These are phyloP conservation scores for Cephus rjabovi DNA, from an alignment of 2,888 invertebrate species.

Conservation along the genomic window DNA sequence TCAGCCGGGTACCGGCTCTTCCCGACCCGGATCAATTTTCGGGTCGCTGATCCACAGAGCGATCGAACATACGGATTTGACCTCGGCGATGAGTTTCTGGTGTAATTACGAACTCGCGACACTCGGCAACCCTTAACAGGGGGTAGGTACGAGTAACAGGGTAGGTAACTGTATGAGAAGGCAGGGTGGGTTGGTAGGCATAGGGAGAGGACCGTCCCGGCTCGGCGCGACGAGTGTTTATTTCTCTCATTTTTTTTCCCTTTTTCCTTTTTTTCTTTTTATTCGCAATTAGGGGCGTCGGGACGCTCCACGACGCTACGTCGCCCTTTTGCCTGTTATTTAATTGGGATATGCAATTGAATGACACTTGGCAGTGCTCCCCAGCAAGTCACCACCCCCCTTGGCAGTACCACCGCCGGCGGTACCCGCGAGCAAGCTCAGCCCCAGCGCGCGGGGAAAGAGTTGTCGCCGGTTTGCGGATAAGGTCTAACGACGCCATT, in stretches of 20 bases:
- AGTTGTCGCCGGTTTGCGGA: conserved; percentile 46
- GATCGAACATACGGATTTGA: neutral
- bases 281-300: conserved; percentile 63
- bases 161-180: neutral
- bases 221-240: conserved; percentile 44
- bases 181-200: neutral
- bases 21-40: neutral
- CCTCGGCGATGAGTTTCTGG: neutral
- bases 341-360: conserved; percentile 66
- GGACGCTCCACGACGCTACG: conserved; percentile 61
- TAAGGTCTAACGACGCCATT: conserved; percentile 52
- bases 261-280: conserved; percentile 26
- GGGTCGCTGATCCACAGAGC: neutral
- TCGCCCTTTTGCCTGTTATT: conserved; percentile 67
- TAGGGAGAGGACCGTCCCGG: neutral
- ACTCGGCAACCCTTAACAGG: neutral
- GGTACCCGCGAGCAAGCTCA: conserved; percentile 8
- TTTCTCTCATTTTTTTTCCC: conserved; percentile 37
- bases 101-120: neutral
- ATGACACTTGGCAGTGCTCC: conserved; percentile 57
- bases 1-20: neutral
- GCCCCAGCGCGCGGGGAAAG: conserved; percentile 32
- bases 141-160: neutral
- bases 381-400: conserved; percentile 17
- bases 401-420: conserved; percentile 6